A percentile compares a stretch with the other conserved stretches of the same genome.
Evolutionary conservation across 2,113 vertebrate species (phyloP).

Genomic region (Lanius collurio): DNA sequence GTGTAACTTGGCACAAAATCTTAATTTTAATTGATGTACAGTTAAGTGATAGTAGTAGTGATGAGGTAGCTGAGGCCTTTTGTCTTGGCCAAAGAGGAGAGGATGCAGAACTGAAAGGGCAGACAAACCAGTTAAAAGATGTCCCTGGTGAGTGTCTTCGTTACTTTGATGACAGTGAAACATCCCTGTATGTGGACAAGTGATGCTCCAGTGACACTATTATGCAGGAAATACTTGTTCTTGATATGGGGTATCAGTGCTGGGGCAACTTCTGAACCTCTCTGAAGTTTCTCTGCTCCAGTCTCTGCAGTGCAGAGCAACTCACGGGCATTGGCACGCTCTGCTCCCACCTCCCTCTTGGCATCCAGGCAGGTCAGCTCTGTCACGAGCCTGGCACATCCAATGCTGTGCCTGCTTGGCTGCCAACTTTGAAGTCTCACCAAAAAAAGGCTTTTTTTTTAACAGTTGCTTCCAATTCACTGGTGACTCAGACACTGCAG

Average conservation of each 20-base stretch:
- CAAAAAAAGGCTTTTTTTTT: neutral
- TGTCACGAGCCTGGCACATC: constrained; percentile 35
- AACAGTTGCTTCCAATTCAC: constrained; percentile 36
- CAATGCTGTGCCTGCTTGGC: neutral
- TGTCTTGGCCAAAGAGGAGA: neutral
- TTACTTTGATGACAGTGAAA: neutral
- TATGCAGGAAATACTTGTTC: neutral
- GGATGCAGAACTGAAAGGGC: neutral
- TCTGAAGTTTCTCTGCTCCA: neutral
- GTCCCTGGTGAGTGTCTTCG: neutral
- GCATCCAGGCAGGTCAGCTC: constrained; percentile 34
- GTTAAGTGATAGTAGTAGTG: neutral
- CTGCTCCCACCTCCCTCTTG: neutral
- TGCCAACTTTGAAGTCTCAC: constrained; percentile 53
- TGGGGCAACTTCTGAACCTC: neutral
- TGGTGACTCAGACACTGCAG: constrained; percentile 64
- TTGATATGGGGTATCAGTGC: neutral
- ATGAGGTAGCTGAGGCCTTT: neutral
- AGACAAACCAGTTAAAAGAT: neutral
- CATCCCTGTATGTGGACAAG: neutral
- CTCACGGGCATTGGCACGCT: neutral
- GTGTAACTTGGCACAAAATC: neutral
- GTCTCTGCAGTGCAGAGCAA: neutral
- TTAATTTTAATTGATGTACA: neutral
- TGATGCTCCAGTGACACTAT: neutral